Evolutionary conservation across 92 coral and sea anemone genomes (phyloP), one percentile per base, ranked within the genome.

Genomic region (Phenganax stokvisi): DNA sequence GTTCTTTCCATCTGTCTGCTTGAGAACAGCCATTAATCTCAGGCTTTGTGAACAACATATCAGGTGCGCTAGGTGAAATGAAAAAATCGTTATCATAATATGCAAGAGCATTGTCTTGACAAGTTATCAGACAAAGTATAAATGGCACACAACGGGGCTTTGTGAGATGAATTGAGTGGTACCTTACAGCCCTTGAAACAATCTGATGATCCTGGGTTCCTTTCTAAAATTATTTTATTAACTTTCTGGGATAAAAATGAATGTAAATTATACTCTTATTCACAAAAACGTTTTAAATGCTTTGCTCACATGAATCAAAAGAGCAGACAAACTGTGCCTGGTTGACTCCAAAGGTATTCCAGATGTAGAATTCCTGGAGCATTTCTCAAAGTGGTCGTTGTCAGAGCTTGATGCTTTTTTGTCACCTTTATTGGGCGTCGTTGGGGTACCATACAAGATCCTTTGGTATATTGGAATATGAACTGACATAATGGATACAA

Each of bases 1-100:
- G 53, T 17, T 79, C 83, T 9, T 63, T 79, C 83, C 83, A 79
- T 63, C 83, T 63, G 12, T 79, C 83, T 1, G 63, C 51, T 28
- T 79, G 83, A 51, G 16, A 52, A 51, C 69, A 62, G 51, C 28
- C 57, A 27, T 31, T 28, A 59, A 25, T 63, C 9, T 37, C 13
- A 5, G 54, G 17, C 15, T 20, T 77, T 8, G 47, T 28, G 55
- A 37, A 31, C 0, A 71, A 12, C 27, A 79, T 27, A 9, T 60
- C 44, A 30, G 83, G 83, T 63, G 83, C 83, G 63, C 83, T 79
- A 64, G 47, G 47, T 37, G 47, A 10, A 7, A 57, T 29, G 52
- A 10, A 28, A 51, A 53, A 9, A 4, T 67, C 1, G 3, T 65
- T 11, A 9, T 11, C 31, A 10, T 17, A 65, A 17, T 3, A 12